A percentile compares a stretch with the other conserved stretches of the same genome.
Conservation (phyloP, 2,888 invertebrate genomes). For the Baronia brevicornis region DNA sequence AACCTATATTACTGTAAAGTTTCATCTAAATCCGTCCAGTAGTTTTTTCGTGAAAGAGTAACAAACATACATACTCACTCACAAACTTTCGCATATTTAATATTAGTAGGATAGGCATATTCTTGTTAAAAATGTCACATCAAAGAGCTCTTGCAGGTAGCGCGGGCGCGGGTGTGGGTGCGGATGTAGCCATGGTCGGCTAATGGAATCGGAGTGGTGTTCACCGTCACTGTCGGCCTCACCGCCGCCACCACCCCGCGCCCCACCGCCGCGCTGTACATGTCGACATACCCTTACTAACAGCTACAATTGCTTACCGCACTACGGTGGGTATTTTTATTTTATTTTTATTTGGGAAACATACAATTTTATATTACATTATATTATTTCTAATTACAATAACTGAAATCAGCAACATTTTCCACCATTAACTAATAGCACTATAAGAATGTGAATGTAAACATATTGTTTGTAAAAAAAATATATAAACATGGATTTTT, state of each 20-base stretch:
- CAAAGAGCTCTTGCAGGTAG: constrained; percentile 39
- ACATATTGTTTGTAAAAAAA: too few relatives aligned
- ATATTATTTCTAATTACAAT: too few relatives aligned
- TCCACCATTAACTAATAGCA: too few relatives aligned
- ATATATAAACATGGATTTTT: background rate
- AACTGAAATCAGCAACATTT: too few relatives aligned
- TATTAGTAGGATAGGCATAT: too few relatives aligned
- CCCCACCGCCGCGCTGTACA: constrained; percentile 63
- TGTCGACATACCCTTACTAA: constrained; percentile 59
- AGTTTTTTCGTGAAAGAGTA: too few relatives aligned
- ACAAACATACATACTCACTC: too few relatives aligned
- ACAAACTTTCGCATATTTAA: background rate
- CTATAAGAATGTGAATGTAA: too few relatives aligned
- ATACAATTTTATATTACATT: background rate
- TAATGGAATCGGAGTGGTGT: constrained; percentile 67
- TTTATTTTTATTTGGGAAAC: background rate
- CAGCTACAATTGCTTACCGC: constrained; percentile 65
- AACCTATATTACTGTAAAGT: too few relatives aligned
- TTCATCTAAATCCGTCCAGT: too few relatives aligned
- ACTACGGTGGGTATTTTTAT: constrained; percentile 42
- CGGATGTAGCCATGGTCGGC: constrained; percentile 62
- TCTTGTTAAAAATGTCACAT: too few relatives aligned
- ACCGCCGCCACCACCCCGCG: constrained; percentile 69
- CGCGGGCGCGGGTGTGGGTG: constrained; percentile 40
- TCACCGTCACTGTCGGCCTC: constrained; percentile 64